Evolutionary conservation across 2,888 invertebrate species (phyloP), one percentile per base, ranked within the genome.

Genomic region (Anthophora plumipes): DNA sequence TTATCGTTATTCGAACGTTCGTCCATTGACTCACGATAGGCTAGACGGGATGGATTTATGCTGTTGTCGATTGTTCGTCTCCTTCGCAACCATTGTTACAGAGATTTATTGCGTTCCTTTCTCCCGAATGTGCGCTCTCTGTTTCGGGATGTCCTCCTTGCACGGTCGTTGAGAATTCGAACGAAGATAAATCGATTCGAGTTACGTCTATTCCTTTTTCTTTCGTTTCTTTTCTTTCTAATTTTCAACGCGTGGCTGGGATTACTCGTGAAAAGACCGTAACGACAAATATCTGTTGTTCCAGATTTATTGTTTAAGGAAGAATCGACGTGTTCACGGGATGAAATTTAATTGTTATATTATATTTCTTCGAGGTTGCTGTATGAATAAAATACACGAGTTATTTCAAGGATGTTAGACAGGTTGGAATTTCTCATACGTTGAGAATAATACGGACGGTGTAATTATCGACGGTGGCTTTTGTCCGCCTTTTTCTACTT

Each of bases 1-100:
- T 80, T 78, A 69, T 78, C 68, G 72, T n/a, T 57, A 20, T 54
- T 46, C 22, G 48, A 60, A 69, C 48, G 31, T 20, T 20, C 25
- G 61, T 31, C 31, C 46, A 17, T 31, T 31, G 12, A 46, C 25
- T 25, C 39, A 59, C 12, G 9, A 20, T 25, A 6, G n/a, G 7
- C n/a, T 48, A 17, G 5, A 11, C 4, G 41, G 2, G 8, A 12
- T n/a, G n/a, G 57, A 72, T 72, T 77, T 52, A 46, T 37, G 39
- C 8, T 22, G 50, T 1, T 43, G 41, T 20, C 50, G 41, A 71
- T 57, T 43, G 48, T 71, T 71, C 71, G 60, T 55, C 57, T 55
- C 12, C 57, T 69, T 75, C 75, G 22, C 69, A 57, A 63, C 59
- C 25, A 59, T 59, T 63, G 57, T 20, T n/a, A 31, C 71, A 31